A percentile compares a stretch with the other conserved stretches of the same genome.
phyloP scores from a whole-genome alignment of 2,113 vertebrate species.

The Ictalurus furcatus region DNA sequence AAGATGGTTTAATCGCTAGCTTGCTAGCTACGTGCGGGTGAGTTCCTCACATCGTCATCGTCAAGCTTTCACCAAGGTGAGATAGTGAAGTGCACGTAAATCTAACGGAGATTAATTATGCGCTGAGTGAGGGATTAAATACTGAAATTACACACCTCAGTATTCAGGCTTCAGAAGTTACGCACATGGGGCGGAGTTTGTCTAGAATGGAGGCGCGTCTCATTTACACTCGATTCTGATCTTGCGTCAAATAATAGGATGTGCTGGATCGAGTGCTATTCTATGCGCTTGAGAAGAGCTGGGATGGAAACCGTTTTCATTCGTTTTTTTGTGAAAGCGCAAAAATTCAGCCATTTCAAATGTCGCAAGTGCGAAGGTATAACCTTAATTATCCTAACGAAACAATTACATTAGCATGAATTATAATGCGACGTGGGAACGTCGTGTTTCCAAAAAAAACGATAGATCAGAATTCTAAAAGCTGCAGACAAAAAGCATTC shows the following conservation, averaged over 20 bases:
- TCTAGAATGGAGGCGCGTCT: background rate
- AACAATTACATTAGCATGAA: background rate
- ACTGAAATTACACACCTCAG: background rate
- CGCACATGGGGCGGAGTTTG: background rate
- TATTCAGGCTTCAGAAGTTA: background rate
- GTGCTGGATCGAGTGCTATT: background rate
- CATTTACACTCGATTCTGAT: background rate
- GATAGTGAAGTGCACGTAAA: background rate
- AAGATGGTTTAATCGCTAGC: no score
- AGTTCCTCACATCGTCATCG: background rate
- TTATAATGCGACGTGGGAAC: background rate
- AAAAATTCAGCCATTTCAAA: background rate
- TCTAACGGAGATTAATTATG: background rate
- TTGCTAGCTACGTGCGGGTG: background rate
- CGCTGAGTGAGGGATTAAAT: background rate
- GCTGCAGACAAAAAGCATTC: background rate
- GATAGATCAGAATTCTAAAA: background rate
- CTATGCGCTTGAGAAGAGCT: background rate
- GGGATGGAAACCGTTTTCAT: background rate
- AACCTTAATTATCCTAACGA: background rate
- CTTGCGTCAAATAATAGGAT: background rate
- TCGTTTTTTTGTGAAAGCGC: background rate
- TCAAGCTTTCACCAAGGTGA: background rate
- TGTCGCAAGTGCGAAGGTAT: background rate
- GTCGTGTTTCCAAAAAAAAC: background rate